Conservation (phyloP, 2,888 invertebrate species). For the Crocallis elinguaria region DNA sequence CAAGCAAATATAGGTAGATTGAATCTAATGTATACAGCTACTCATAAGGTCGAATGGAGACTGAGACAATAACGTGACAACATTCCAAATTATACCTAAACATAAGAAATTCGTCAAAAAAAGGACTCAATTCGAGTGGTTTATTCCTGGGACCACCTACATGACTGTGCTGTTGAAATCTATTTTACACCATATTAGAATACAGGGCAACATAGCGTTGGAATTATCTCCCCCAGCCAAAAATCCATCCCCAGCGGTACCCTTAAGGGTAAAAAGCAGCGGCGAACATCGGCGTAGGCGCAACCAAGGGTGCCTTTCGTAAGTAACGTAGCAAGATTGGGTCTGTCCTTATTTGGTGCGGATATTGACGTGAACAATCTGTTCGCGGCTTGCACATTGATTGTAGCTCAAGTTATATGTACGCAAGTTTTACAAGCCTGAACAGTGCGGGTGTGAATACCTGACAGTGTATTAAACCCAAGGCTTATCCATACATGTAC, state of each 20-base stretch:
- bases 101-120: not conserved
- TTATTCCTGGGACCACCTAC: too few species aligned
- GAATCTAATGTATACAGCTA: too few species aligned
- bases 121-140: too few species aligned
- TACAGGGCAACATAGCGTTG: slow-evolving; percentile 24
- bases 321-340: slow-evolving; percentile 30
- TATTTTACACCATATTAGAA: slow-evolving; percentile 7
- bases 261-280: slow-evolving; percentile 19
- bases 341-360: slow-evolving; percentile 44
- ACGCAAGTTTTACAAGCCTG: too few species aligned
- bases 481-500: too few species aligned
- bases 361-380: slow-evolving; percentile 23
- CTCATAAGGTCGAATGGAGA: too few species aligned
- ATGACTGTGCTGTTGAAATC: too few species aligned
- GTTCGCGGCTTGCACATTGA: slow-evolving; percentile 18
- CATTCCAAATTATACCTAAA: too few species aligned
- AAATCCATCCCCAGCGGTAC: not conserved
- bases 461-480: too few species aligned
- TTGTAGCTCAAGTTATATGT: slow-evolving; percentile 17
- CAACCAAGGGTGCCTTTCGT: slow-evolving; percentile 45
- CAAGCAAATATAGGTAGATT: too few species aligned
- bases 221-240: not conserved
- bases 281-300: slow-evolving; percentile 12
- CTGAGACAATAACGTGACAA: too few species aligned
- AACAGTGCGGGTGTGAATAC: too few species aligned